Evolutionary conservation across 2,113 vertebrate species (phyloP).

Genomic region (Hippocampus barbouri): DNA sequence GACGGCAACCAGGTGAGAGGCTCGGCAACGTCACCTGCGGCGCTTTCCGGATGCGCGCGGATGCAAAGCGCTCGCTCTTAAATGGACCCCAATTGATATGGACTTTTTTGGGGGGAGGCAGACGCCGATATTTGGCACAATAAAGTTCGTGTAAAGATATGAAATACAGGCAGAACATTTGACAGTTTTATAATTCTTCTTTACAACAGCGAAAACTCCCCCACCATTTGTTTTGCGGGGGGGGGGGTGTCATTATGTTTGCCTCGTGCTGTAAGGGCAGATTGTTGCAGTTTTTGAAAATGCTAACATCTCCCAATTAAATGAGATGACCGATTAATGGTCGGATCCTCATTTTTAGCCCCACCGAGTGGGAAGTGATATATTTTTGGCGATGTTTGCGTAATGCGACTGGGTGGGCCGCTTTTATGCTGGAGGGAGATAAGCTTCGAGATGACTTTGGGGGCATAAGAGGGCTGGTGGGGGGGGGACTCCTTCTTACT

Average conservation of each 20-base stretch:
- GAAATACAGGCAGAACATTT: too few species aligned
- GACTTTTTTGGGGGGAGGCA: constrained; percentile 34
- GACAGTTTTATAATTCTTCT: too few species aligned
- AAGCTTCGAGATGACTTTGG: constrained; percentile 34
- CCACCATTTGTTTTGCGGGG: too few species aligned
- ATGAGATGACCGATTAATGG: too few species aligned
- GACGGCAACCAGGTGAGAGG: constrained; percentile 87
- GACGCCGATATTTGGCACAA: too few species aligned
- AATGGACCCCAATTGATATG: constrained; percentile 18
- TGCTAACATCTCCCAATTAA: too few species aligned
- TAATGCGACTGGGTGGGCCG: constrained; percentile 50
- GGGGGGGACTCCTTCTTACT: neutral
- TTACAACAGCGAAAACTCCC: too few species aligned
- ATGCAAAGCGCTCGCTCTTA: constrained; percentile 44
- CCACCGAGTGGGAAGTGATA: constrained; percentile 20
- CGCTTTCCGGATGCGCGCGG: constrained; percentile 8
- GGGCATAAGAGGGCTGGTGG: neutral
- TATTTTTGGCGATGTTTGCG: constrained; percentile 47
- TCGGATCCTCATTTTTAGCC: constrained; percentile 56
- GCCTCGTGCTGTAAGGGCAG: too few species aligned
- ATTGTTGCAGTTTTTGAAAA: too few species aligned
- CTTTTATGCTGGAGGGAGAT: constrained; percentile 56
- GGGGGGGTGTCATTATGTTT: too few species aligned
- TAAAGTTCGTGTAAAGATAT: too few species aligned
- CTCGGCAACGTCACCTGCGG: neutral